A percentile compares a stretch with the other conserved stretches of the same genome.
phyloP scores from a whole-genome alignment of 2,113 vertebrate species.

The Osmerus eperlanus region DNA sequence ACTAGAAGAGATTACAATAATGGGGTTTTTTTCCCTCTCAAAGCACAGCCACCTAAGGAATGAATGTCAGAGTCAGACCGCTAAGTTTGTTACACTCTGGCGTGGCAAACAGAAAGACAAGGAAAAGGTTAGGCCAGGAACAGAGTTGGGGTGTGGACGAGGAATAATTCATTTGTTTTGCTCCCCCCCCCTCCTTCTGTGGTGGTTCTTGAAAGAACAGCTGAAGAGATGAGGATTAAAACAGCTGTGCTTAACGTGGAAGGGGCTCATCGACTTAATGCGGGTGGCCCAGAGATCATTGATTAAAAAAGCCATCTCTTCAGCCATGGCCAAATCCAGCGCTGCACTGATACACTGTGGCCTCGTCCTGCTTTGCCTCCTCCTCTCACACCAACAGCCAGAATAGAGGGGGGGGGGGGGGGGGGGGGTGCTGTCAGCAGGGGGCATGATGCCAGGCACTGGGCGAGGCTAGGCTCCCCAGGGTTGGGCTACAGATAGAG shows the following conservation, averaged over 20 bases:
- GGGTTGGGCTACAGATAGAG: conserved; percentile 79
- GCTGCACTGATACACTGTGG: conserved; percentile 66
- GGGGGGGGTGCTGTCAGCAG: neutral
- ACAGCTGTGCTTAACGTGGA: conserved; percentile 89
- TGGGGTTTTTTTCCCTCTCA: conserved; percentile 29
- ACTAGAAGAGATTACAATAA: too few relatives aligned
- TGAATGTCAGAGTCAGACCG: conserved; percentile 72
- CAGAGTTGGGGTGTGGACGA: conserved; percentile 1
- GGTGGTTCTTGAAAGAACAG: conserved; percentile 88
- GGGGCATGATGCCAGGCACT: neutral
- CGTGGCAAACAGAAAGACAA: conserved; percentile 32
- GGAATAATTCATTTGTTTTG: conserved; percentile 82
- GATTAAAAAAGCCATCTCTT: conserved; percentile 96
- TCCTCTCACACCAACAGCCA: neutral
- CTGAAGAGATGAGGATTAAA: conserved; percentile 92
- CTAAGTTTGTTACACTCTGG: conserved; percentile 74
- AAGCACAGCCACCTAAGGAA: conserved; percentile 63
- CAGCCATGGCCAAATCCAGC: conserved; percentile 84
- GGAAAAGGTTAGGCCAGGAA: neutral
- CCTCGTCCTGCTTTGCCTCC: conserved; percentile 37
- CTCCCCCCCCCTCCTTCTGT: conserved; percentile 43
- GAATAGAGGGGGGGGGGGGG: neutral
- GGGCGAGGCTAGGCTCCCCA: conserved; percentile 46
- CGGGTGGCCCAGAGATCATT: conserved; percentile 82
- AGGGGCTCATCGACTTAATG: conserved; percentile 87